Base-by-base conservation (phyloP, 2,797 vertebrate species). In the Dendrocincla fuliginosa region DNA sequence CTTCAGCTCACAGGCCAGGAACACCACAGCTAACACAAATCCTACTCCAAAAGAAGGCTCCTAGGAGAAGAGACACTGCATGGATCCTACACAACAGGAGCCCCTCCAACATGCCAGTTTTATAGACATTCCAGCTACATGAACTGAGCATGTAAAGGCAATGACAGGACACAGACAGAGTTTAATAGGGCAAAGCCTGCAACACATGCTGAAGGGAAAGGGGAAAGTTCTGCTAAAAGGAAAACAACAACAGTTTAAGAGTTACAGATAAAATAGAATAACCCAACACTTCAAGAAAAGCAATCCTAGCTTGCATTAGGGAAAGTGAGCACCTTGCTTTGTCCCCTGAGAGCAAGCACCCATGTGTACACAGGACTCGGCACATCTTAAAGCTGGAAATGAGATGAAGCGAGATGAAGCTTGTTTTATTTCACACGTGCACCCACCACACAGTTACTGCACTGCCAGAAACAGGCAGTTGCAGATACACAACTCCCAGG, bases 21-120 rank as follows among this genome's bases (percentile, higher is more conserved):
- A 60, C 22, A 46, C 37, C 3, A 2, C 33, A 20, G 35, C 6
- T n/a, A 37, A 46, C 0, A 1, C 2, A 0, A 74, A 55, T 30
- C 39, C 42, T 63, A 22, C n/a, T 35, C 33, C 28, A n/a, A 25
- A 77, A 52, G 13, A n/a, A 11, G 18, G 16, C 79, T 78, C 27
- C 69, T 37, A n/a, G 20, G 17, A 35, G 83, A 61, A 39, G 24
- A 12, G 20, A 44, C 18, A 33, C 44, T 53, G 56, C 19, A 16
- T 0, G 0, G 27, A 12, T 18, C 10, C 7, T 2, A 25, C 13
- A 16, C 28, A 75, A 33, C 5, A 13, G 30, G 42, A 65, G 52
- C 15, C n/a, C 32, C 16, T 13, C 20, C 52, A 47, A 41, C 42
- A 5, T 32, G 24, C 18, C 18, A 46, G 11, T 60, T 63, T 33